phyloP scores from a whole-genome alignment of 2,797 vertebrate genomes.

The Urocyon cinereoargenteus region DNA sequence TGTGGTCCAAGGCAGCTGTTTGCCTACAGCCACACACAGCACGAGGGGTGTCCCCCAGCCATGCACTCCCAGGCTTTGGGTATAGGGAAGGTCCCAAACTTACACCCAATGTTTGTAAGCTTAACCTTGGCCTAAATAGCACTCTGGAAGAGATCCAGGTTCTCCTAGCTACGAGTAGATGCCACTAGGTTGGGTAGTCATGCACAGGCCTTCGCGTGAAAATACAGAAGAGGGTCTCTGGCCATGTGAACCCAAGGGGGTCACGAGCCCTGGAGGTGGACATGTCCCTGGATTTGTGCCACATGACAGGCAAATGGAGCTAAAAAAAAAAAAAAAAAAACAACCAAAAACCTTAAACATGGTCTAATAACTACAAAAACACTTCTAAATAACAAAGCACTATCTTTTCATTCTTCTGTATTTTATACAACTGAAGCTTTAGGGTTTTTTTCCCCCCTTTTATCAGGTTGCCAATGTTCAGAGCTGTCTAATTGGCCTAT shows the following conservation, averaged over 20 bases:
- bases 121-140: neutral
- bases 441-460: neutral
- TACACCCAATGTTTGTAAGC: neutral
- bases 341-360: neutral
- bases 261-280: fast-evolving
- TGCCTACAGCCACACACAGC: too few species aligned
- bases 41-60: fast-evolving
- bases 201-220: fast-evolving
- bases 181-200: neutral
- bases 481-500: neutral
- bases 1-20: neutral
- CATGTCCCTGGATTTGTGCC: neutral
- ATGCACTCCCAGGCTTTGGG: fast-evolving
- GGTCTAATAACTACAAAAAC: neutral
- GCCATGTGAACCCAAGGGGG: fast-evolving
- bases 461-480: neutral
- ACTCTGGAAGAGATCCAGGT: neutral
- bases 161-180: neutral
- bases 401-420: neutral
- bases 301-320: neutral
- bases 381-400: neutral
- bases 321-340: neutral
- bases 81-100: neutral
- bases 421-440: neutral
- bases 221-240: neutral